These are phyloP conservation scores for Neopipo cinnamomea DNA, from an alignment of 2,113 vertebrate species.

Conservation along the genomic window DNA sequence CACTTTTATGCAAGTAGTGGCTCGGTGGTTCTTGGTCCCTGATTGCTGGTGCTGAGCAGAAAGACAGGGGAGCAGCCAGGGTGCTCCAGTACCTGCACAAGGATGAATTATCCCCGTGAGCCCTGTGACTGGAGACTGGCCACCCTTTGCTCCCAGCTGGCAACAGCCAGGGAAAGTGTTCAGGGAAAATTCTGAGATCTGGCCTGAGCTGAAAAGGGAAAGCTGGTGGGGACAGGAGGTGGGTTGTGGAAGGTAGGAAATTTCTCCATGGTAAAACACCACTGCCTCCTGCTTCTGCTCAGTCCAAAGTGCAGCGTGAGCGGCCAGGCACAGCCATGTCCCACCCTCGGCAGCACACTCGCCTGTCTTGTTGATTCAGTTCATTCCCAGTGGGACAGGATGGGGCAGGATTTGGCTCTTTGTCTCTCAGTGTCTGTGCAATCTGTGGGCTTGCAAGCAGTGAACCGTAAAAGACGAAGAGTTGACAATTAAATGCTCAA, in stretches of 20 bases:
- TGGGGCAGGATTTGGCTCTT: constrained; percentile 3
- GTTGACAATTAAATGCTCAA: constrained; percentile 45
- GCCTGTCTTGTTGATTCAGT: not conserved
- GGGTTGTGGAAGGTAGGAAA: not conserved
- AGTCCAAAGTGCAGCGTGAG: not conserved
- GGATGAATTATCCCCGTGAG: not conserved
- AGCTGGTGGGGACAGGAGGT: not conserved
- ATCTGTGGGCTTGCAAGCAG: not conserved
- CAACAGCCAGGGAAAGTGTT: not conserved
- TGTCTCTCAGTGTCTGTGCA: not conserved
- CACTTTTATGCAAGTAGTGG: not conserved
- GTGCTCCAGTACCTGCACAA: not conserved
- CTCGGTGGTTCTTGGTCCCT: not conserved
- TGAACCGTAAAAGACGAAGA: constrained; percentile 24
- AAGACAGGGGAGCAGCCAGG: not conserved
- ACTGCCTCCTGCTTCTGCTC: not conserved
- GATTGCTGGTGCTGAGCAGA: not conserved
- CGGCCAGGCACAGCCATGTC: rapidly evolving
- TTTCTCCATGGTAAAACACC: not conserved
- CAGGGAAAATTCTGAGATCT: not conserved
- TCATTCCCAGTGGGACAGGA: not conserved
- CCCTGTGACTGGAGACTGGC: rapidly evolving
- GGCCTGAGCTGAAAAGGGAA: not conserved
- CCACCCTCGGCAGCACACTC: rapidly evolving
- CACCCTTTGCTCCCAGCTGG: not conserved